phyloP scores from a whole-genome alignment of 1,140 invertebrate genomes.

The Mya arenaria region DNA sequence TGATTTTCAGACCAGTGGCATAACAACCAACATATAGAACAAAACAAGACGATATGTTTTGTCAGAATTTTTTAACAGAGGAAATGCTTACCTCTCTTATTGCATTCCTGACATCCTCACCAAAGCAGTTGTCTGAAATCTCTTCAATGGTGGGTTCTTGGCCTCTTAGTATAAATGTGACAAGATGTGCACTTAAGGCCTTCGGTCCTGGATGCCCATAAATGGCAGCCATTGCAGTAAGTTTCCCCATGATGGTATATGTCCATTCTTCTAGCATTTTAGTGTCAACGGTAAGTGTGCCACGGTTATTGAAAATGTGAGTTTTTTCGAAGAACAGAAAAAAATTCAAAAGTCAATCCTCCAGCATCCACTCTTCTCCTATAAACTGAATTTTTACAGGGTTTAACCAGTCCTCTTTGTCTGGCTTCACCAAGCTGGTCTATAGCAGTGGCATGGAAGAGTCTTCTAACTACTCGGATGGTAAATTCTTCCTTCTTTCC shows the following conservation, averaged over 20 bases:
- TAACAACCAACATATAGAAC: too few relatives aligned
- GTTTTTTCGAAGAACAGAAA: constrained; percentile 25
- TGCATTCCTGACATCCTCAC: constrained; percentile 5
- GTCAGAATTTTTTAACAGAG: too few relatives aligned
- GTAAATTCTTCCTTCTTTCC: constrained; percentile 27
- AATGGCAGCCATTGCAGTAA: constrained; percentile 15
- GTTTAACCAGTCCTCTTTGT: constrained; percentile 22
- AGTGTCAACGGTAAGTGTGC: not conserved
- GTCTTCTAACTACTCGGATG: constrained; percentile 26
- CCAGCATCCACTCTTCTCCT: constrained; percentile 26
- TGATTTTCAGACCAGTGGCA: too few relatives aligned
- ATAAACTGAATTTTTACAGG: constrained; percentile 25
- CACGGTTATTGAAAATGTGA: constrained; percentile 15
- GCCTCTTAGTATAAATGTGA: constrained; percentile 16
- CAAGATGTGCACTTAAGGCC: constrained; percentile 11
- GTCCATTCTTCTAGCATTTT: constrained; percentile 13
- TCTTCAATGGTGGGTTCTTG: constrained; percentile 19
- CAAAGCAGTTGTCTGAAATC: constrained; percentile 15
- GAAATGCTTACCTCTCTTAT: too few relatives aligned
- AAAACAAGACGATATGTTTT: too few relatives aligned
- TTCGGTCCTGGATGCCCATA: constrained; percentile 26
- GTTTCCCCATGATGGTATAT: constrained; percentile 24
- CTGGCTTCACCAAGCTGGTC: constrained; percentile 21
- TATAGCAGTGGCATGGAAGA: constrained; percentile 11
- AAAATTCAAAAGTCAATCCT: constrained; percentile 25